phyloP scores from a whole-genome alignment of 1,140 invertebrate genomes.

The Bombus superbus region DNA sequence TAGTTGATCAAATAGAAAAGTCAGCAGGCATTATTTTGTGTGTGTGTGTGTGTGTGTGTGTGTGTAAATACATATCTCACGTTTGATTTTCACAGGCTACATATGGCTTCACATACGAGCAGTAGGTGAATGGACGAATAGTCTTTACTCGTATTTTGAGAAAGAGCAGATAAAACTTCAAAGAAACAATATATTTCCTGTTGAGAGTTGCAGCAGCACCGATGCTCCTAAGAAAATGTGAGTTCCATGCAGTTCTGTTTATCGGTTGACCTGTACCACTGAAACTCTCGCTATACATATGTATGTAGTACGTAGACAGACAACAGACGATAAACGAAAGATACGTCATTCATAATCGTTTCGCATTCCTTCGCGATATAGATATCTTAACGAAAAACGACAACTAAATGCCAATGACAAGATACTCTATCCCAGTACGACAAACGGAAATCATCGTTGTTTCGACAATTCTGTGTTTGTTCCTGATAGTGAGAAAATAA shows the following conservation, averaged over 20 bases:
- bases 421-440: constrained; percentile 20
- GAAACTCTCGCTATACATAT: background rate
- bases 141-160: constrained; percentile 94
- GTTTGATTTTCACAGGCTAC: constrained; percentile 85
- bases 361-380: background rate
- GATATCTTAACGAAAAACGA: constrained; percentile 33
- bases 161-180: constrained; percentile 89
- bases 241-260: constrained; percentile 49
- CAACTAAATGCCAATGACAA: constrained; percentile 61
- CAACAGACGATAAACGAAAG: background rate
- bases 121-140: constrained; percentile 97
- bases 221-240: constrained; percentile 61
- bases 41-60: too few species aligned
- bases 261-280: background rate
- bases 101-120: constrained; percentile 97
- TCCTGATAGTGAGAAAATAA: constrained; percentile 53
- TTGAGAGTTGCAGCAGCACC: constrained; percentile 60
- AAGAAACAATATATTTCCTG: constrained; percentile 83
- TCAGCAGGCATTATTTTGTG: background rate
- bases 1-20: background rate
- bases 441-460: constrained; percentile 56
- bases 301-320: too few species aligned
- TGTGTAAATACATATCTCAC: too few species aligned
- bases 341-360: background rate
- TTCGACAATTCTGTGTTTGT: constrained; percentile 75